These are phyloP conservation scores for Acanthurus tractus DNA, from an alignment of 2,797 vertebrate species.

Conservation along the genomic window DNA sequence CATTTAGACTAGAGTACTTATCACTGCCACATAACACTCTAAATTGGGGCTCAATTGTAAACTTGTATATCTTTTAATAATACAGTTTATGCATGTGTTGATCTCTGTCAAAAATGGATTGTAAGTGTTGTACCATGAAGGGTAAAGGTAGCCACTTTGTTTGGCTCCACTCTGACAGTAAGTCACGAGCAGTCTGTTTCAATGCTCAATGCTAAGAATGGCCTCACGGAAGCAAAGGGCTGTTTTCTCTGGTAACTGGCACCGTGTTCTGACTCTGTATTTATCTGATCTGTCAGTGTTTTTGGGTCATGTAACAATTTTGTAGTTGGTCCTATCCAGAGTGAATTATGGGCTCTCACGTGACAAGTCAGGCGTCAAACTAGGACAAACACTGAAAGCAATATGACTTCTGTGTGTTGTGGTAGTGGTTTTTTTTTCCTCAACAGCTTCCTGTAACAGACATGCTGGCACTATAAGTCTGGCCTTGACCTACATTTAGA, in stretches of 20 bases:
- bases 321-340: not conserved
- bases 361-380: not conserved
- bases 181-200: constrained; percentile 39
- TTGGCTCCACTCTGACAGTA: constrained; percentile 5
- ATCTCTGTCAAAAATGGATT: not conserved
- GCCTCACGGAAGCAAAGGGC: constrained; percentile 38
- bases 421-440: not conserved
- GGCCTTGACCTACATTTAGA: not conserved
- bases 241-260: constrained; percentile 41
- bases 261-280: not conserved
- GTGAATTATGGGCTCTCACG: constrained; percentile 14
- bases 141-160: not conserved
- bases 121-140: not conserved
- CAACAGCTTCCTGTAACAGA: not conserved
- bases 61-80: not conserved
- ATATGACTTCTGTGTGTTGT: not conserved
- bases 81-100: not conserved
- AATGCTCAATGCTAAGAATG: constrained; percentile 18
- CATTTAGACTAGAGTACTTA: not conserved
- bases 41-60: not conserved
- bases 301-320: constrained; percentile 24
- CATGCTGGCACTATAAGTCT: not conserved
- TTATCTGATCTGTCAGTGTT: constrained; percentile 14
- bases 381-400: constrained; percentile 3
- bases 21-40: not conserved